A percentile compares a stretch with the other conserved stretches of the same genome.
Evolutionary conservation across 2,888 invertebrate genomes (phyloP).

Genomic region (Drosophila kambysellisi): DNA sequence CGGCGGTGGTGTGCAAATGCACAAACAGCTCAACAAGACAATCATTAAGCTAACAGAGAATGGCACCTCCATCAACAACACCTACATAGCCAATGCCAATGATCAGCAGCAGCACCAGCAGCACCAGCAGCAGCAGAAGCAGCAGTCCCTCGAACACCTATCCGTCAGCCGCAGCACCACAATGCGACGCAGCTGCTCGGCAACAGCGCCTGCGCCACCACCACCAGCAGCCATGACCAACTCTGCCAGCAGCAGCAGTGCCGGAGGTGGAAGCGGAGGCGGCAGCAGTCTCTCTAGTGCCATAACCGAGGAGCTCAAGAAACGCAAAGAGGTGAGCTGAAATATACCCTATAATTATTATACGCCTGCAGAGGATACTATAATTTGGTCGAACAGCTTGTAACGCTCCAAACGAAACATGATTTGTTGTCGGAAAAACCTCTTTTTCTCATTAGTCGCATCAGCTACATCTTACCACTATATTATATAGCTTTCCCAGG

Average conservation of each 20-base stretch:
- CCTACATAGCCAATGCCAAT: slow-evolving; percentile 78
- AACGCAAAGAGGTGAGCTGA: slow-evolving; percentile 88
- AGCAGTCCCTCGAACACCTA: slow-evolving; percentile 28
- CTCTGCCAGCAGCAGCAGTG: slow-evolving; percentile 35
- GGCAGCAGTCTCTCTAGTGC: slow-evolving; percentile 88
- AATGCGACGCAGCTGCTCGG: slow-evolving; percentile 47
- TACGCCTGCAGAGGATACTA: slow-evolving; percentile 77
- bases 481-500: neutral
- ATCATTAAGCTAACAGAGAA: slow-evolving; percentile 90
- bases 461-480: neutral
- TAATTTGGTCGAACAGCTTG: neutral
- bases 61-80: slow-evolving; percentile 90
- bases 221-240: slow-evolving; percentile 14
- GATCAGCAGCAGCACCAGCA: slow-evolving; percentile 44
- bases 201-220: slow-evolving; percentile 17
- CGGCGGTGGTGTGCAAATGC: slow-evolving; percentile 15
- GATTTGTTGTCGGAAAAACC: too few relatives aligned
- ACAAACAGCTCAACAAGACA: slow-evolving; percentile 87
- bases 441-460: neutral
- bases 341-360: slow-evolving; percentile 9
- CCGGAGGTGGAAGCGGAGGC: slow-evolving; percentile 76
- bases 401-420: neutral
- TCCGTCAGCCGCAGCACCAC: slow-evolving; percentile 61
- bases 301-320: slow-evolving; percentile 89
- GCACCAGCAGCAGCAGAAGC: slow-evolving; percentile 46